Base-by-base conservation (phyloP, 2,113 vertebrate genomes). In the Chloropsis cyanopogon region DNA sequence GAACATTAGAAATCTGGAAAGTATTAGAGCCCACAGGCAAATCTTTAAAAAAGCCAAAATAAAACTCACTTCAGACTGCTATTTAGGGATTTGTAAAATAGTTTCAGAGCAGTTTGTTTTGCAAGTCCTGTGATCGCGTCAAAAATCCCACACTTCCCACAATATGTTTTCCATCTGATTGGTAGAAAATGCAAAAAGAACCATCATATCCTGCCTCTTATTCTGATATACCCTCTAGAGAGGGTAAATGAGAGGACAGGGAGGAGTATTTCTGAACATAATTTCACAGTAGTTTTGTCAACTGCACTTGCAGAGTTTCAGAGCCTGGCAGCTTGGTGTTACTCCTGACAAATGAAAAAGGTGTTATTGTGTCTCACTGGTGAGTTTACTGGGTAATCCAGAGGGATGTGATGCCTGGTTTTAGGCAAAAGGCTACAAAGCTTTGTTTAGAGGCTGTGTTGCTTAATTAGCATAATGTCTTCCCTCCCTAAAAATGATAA, bases 1-100 rank as follows among this genome's bases (percentile, higher is more conserved):
- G 88, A 69, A 81, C 69, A 19, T 70, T 52, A 90, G 86, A 92
- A 97, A 97, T 96, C 85, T 96, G 95, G 96, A 95, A 76, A 68
- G 59, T 68, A 95, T 95, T 92, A 96, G 44, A 73, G 33, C 33
- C 57, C 60, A 93, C 54, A 88, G 75, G 87, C 49, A 77, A 77
- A 50, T 53, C 83, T 94, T 88, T 29, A 81, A 95, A 93, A 72
- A 65, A 25, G 20, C 24, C 46, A 50, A 66, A 96, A 86, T 68
- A 84, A 96, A 96, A 92, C 53, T 82, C 35, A 57, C 52, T 96
- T 95, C 57, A 95, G 80, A 90, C 72, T 39, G 59, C 53, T 94
- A 90, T 95, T 93, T 72, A 85, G 83, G 88, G 94, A 95, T 83
- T 95, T 59, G 47, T 79, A 95, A 90, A 95, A 80, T 31, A 37